These are phyloP conservation scores for Meteorus colon DNA, from an alignment of 2,888 invertebrate genomes.

Conservation along the genomic window DNA sequence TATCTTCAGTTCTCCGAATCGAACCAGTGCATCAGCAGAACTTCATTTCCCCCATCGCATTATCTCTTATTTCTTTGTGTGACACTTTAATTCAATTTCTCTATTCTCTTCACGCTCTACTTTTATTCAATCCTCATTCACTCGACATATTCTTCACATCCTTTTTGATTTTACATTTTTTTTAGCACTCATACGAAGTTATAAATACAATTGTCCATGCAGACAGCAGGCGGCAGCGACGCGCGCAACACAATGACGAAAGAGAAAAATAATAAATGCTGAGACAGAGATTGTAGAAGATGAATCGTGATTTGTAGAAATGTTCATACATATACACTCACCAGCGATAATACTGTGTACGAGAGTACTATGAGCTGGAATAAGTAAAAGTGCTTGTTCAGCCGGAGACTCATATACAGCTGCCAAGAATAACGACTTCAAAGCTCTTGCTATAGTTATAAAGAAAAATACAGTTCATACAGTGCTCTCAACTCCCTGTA, in stretches of 20 bases:
- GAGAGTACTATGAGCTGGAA: slow-evolving; percentile 21
- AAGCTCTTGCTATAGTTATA: slow-evolving; percentile 19
- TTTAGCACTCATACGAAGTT: not conserved
- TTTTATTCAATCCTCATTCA: not conserved
- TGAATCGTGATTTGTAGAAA: slow-evolving; percentile 33
- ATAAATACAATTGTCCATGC: slow-evolving; percentile 31
- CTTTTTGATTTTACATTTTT: not conserved
- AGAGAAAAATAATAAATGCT: not conserved
- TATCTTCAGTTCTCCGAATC: slow-evolving; percentile 35
- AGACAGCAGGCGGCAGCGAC: not conserved
- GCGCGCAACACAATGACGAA: not conserved
- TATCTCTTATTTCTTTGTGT: slow-evolving; percentile 7
- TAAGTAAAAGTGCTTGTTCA: slow-evolving; percentile 42
- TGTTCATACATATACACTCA: not conserved
- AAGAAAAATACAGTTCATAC: not conserved
- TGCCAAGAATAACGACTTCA: slow-evolving; percentile 46
- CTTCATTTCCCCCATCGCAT: slow-evolving; percentile 5
- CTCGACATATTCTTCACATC: not conserved
- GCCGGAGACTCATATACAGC: slow-evolving; percentile 19
- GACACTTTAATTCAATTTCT: slow-evolving; percentile 17
- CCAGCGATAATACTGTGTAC: too few relatives aligned
- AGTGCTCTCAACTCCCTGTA: not conserved
- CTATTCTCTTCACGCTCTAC: not conserved
- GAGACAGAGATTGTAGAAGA: slow-evolving; percentile 25
- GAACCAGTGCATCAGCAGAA: not conserved